A percentile compares a stretch with the other conserved stretches of the same genome.
Evolutionary conservation across 1,140 invertebrate species (phyloP).

Genomic region (Drosophila lini): DNA sequence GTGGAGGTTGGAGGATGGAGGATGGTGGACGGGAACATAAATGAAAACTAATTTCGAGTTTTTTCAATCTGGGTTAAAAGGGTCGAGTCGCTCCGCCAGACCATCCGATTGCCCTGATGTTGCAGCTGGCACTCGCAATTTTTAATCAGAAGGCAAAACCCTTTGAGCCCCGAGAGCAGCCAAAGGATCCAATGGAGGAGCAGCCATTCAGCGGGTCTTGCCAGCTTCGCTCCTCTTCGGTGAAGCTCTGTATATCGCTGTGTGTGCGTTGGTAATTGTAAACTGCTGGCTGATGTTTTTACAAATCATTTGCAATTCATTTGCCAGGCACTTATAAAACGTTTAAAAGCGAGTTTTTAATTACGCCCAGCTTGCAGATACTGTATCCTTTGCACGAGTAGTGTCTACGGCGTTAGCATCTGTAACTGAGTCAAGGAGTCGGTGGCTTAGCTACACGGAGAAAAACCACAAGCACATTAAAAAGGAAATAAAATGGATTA

Average conservation of each 20-base stretch:
- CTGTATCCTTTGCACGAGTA: conserved; percentile 12
- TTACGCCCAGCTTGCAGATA: conserved; percentile 42
- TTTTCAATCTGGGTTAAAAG: conserved; percentile 82
- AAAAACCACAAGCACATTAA: background rate
- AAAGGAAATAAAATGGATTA: background rate
- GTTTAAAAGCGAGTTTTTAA: conserved; percentile 75
- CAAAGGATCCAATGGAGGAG: conserved; percentile 50
- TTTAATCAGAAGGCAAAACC: conserved; percentile 70
- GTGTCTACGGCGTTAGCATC: conserved; percentile 7
- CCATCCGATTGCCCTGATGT: conserved; percentile 17
- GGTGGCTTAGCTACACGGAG: conserved; percentile 20
- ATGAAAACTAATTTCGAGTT: conserved; percentile 82
- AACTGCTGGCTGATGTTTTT: conserved; percentile 60
- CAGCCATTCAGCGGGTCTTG: conserved; percentile 36
- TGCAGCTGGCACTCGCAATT: conserved; percentile 56
- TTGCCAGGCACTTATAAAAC: conserved; percentile 68
- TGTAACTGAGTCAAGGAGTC: conserved; percentile 45
- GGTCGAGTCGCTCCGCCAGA: conserved; percentile 55
- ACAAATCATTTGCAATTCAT: conserved; percentile 79
- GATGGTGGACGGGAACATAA: conserved; percentile 51
- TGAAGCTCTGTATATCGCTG: conserved; percentile 4
- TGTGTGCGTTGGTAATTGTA: conserved; percentile 33
- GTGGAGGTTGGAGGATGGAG: too few species aligned
- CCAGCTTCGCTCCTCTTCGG: background rate
- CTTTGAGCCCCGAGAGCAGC: conserved; percentile 58